These are phyloP conservation scores for Leucania comma DNA, from an alignment of 2,888 invertebrate genomes.

Conservation along the genomic window DNA sequence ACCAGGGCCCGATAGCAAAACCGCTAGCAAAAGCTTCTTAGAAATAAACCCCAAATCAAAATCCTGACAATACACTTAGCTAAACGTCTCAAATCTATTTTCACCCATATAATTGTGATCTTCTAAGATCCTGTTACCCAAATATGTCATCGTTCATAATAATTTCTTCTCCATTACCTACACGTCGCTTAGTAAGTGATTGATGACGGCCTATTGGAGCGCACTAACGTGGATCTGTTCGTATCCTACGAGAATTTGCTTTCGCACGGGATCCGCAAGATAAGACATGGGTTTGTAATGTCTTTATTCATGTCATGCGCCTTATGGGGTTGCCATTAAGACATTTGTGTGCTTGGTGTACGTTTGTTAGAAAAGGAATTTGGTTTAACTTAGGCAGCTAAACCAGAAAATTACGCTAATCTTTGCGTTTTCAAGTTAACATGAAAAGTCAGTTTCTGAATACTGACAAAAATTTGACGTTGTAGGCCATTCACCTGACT, in stretches of 20 bases:
- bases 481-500: too few species aligned
- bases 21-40: neutral
- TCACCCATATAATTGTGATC: constrained; percentile 36
- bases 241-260: constrained; percentile 36
- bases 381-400: too few species aligned
- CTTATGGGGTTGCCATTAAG: neutral
- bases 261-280: constrained; percentile 26
- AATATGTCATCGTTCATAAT: constrained; percentile 47
- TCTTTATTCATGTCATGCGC: constrained; percentile 18
- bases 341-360: neutral
- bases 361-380: too few species aligned
- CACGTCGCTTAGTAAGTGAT: constrained; percentile 38
- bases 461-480: too few species aligned
- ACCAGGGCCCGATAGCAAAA: too few species aligned
- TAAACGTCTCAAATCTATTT: neutral
- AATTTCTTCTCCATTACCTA: constrained; percentile 52
- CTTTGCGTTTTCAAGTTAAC: too few species aligned
- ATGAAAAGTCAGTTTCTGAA: too few species aligned
- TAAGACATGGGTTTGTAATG: constrained; percentile 36
- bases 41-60: neutral
- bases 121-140: constrained; percentile 29
- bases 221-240: constrained; percentile 22
- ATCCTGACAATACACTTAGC: neutral
- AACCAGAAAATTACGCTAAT: too few species aligned
- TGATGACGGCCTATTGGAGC: constrained; percentile 43